These are phyloP conservation scores for Drosophila albomicans DNA, from an alignment of 1,140 invertebrate species.

Conservation along the genomic window DNA sequence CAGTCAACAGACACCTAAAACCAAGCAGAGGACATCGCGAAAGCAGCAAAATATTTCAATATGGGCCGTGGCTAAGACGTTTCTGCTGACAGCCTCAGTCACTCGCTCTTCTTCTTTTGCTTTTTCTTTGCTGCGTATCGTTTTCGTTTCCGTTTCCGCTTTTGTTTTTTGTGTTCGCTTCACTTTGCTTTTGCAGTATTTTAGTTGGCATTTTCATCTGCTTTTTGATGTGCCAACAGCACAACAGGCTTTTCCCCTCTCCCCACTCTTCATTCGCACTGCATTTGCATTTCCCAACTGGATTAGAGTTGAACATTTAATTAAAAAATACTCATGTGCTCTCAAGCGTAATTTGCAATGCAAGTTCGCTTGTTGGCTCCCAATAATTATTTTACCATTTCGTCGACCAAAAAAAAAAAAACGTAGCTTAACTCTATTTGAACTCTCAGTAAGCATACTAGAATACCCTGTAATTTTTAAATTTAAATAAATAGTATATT, in stretches of 20 bases:
- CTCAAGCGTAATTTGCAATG: slow-evolving; percentile 41
- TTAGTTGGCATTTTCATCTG: slow-evolving; percentile 21
- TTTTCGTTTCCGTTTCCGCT: slow-evolving; percentile 40
- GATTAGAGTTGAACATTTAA: slow-evolving; percentile 60
- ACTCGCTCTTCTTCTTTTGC: background rate
- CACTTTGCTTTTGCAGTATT: slow-evolving; percentile 5
- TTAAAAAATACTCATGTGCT: slow-evolving; percentile 50
- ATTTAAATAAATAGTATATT: background rate
- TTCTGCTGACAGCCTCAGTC: slow-evolving; percentile 7
- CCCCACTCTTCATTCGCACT: slow-evolving; percentile 3
- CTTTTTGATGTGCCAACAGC: slow-evolving; percentile 20
- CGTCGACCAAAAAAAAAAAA: slow-evolving; percentile 39
- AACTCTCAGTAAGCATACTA: background rate
- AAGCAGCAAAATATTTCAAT: slow-evolving; percentile 20
- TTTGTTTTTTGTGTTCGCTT: slow-evolving; percentile 24
- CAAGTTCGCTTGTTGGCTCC: slow-evolving; percentile 40
- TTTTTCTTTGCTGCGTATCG: background rate
- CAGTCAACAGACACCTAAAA: background rate
- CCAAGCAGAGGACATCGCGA: background rate
- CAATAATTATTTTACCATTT: slow-evolving; percentile 56
- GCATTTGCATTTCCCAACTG: background rate
- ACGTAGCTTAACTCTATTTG: background rate
- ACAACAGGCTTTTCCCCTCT: slow-evolving; percentile 12
- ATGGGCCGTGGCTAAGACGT: slow-evolving; percentile 21
- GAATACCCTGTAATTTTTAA: slow-evolving; percentile 1